These are phyloP conservation scores for Typhlichthys eigenmanni DNA, from an alignment of 2,797 vertebrate genomes.

Conservation along the genomic window DNA sequence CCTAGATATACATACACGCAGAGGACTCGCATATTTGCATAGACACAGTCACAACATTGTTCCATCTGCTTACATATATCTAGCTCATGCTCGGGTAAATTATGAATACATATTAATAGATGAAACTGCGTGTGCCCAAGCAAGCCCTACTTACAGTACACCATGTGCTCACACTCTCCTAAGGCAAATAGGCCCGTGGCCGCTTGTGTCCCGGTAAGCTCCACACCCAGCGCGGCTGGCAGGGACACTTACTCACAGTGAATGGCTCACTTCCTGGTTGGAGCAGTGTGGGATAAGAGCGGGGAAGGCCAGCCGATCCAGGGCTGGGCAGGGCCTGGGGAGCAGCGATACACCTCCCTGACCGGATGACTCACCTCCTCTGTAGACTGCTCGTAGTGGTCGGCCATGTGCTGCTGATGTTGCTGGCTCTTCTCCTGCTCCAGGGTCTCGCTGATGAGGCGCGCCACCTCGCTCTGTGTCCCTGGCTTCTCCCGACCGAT, in stretches of 20 bases:
- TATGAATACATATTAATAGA: background rate
- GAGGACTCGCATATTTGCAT: conserved; percentile 26
- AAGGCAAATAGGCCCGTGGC: conserved; percentile 37
- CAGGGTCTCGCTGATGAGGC: conserved; percentile 91
- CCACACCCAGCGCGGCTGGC: conserved; percentile 40
- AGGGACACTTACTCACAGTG: conserved; percentile 49
- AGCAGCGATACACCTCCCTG: background rate
- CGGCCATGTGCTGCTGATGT: conserved; percentile 78
- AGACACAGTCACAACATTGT: background rate
- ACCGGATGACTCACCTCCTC: conserved; percentile 77
- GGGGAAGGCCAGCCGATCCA: conserved; percentile 16
- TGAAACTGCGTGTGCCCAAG: conserved; percentile 1
- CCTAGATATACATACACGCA: no score
- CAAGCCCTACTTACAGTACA: conserved; percentile 22
- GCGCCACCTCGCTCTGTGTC: conserved; percentile 89
- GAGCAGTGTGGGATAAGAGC: conserved; percentile 18
- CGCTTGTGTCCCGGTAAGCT: conserved; percentile 34
- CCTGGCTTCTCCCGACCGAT: conserved; percentile 93
- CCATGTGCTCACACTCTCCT: conserved; percentile 1
- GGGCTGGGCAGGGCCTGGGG: background rate
- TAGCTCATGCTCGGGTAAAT: background rate
- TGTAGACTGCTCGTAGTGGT: conserved; percentile 83
- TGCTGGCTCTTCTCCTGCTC: conserved; percentile 88
- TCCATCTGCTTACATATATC: background rate
- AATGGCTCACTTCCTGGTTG: conserved; percentile 42